Conservation (phyloP, 2,888 invertebrate species). For the Volucella inflata region DNA sequence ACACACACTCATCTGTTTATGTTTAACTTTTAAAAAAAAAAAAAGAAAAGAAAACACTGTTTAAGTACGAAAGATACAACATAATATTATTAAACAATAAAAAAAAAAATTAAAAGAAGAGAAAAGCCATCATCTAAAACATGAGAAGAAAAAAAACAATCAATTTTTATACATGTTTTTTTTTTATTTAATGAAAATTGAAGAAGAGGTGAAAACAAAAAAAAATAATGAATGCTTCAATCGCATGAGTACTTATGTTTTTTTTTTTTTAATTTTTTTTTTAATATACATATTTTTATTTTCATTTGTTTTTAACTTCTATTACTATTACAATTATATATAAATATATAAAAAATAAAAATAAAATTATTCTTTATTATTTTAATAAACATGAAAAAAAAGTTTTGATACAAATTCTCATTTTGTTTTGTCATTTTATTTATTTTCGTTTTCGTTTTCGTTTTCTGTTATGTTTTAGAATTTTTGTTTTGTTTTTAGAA, state of each 20-base stretch:
- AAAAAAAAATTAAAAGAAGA: slow-evolving; percentile 14
- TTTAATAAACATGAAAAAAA: slow-evolving; percentile 74
- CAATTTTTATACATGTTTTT: slow-evolving; percentile 28
- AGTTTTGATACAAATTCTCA: slow-evolving; percentile 69
- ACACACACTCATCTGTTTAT: slow-evolving; percentile 4
- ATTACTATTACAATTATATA: slow-evolving; percentile 61
- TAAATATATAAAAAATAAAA: slow-evolving; percentile 59
- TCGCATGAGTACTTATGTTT: slow-evolving; percentile 75
- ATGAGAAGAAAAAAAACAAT: slow-evolving; percentile 18
- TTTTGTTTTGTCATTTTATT: slow-evolving; percentile 48
- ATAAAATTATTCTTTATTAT: slow-evolving; percentile 74
- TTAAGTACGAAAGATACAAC: slow-evolving; percentile 39
- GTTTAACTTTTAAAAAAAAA: slow-evolving; percentile 41
- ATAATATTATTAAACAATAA: background rate
- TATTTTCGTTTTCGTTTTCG: slow-evolving; percentile 15
- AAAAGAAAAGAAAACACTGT: slow-evolving; percentile 38
- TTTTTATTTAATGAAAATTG: slow-evolving; percentile 21
- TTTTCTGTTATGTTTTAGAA: slow-evolving; percentile 15
- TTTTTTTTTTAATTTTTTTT: slow-evolving; percentile 43
- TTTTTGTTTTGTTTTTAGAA: background rate
- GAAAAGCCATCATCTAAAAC: slow-evolving; percentile 47
- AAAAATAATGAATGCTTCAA: slow-evolving; percentile 63
- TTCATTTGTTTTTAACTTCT: slow-evolving; percentile 73
- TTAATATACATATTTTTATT: slow-evolving; percentile 64
- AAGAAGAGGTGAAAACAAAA: slow-evolving; percentile 28